These are phyloP conservation scores for Paralichthys olivaceus DNA, from an alignment of 2,113 vertebrate genomes.

Conservation along the genomic window DNA sequence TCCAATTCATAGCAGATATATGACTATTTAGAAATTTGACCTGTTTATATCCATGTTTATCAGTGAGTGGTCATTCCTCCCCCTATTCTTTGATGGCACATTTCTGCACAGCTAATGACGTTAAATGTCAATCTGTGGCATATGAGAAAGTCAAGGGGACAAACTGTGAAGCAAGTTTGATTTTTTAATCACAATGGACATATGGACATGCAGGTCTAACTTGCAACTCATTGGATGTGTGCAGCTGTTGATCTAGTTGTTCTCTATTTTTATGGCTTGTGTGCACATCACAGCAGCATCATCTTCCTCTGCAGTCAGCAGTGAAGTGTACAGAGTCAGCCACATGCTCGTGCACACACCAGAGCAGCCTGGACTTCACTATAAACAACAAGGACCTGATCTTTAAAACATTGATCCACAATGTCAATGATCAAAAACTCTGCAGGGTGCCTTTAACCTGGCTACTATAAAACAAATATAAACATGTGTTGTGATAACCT, in stretches of 20 bases:
- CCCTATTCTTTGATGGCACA: too few relatives aligned
- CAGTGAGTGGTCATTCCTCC: too few relatives aligned
- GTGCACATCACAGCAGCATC: background rate
- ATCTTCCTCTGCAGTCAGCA: background rate
- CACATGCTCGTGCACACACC: too few relatives aligned
- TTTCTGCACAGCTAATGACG: too few relatives aligned
- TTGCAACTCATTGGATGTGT: background rate
- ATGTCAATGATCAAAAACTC: background rate
- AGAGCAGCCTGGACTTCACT: background rate
- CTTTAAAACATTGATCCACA: background rate
- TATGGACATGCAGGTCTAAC: background rate
- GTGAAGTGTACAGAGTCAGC: too few relatives aligned
- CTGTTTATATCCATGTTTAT: too few relatives aligned
- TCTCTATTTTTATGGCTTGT: background rate
- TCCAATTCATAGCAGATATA: too few relatives aligned
- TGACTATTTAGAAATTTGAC: too few relatives aligned
- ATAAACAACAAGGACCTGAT: background rate
- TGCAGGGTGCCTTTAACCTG: conserved; percentile 46
- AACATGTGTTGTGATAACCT: background rate
- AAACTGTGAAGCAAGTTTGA: too few relatives aligned
- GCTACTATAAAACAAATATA: background rate
- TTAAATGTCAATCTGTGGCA: too few relatives aligned
- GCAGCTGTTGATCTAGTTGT: background rate
- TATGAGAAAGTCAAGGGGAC: too few relatives aligned
- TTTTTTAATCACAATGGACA: background rate